These are phyloP conservation scores for Callithrix jacchus DNA, from an alignment of 2,113 vertebrate species.

Conservation along the genomic window DNA sequence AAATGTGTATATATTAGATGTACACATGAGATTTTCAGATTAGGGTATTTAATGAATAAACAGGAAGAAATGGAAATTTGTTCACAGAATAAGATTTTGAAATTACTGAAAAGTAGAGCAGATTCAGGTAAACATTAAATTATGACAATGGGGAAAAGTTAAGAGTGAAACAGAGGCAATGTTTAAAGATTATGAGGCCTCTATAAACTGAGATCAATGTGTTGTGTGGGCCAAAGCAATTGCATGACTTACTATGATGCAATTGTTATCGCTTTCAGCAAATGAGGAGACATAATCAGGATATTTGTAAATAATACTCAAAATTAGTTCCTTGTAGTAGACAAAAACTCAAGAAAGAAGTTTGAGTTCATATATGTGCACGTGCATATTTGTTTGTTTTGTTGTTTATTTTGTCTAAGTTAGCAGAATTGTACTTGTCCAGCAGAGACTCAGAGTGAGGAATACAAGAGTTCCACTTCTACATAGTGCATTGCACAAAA, in stretches of 20 bases:
- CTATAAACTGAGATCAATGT: background rate
- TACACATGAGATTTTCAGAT: background rate
- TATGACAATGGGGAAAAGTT: background rate
- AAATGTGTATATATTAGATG: background rate
- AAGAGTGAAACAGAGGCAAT: background rate
- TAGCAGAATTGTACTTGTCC: background rate
- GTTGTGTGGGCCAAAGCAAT: background rate
- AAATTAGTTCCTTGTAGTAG: background rate
- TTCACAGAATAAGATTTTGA: background rate
- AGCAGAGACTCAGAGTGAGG: background rate
- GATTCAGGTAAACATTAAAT: background rate
- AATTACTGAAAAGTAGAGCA: background rate
- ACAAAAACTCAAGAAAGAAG: background rate
- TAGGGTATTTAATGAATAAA: background rate
- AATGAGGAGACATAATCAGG: background rate
- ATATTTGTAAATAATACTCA: background rate
- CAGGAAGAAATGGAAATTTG: background rate
- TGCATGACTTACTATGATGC: background rate
- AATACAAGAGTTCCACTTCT: background rate
- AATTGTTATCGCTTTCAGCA: background rate
- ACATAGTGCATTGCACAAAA: accelerated
- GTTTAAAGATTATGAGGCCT: background rate
- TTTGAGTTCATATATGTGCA: no score
- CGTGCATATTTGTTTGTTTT: background rate
- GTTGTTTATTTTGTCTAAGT: background rate